Conservation (phyloP, 2,113 vertebrate genomes). For the Pluvialis apricaria region DNA sequence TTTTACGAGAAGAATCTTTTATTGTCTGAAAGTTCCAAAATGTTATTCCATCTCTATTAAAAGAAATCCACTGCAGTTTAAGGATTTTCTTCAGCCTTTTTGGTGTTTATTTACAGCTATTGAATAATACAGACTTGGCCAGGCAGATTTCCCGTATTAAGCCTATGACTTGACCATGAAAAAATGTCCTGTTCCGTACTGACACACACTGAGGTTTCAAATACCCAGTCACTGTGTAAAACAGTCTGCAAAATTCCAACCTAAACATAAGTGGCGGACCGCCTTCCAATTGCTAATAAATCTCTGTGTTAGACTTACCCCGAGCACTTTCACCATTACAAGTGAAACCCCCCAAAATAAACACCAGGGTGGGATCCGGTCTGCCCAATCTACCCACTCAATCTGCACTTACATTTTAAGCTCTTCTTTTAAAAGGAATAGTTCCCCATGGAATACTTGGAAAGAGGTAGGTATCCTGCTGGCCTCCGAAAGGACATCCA, state of each 20-base stretch:
- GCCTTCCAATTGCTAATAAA: neutral
- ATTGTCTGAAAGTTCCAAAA: neutral
- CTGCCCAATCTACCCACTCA: neutral
- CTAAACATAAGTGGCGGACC: neutral
- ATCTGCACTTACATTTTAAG: neutral
- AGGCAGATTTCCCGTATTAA: neutral
- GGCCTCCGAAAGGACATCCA: neutral
- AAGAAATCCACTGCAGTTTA: neutral
- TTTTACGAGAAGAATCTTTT: neutral
- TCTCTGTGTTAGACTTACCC: neutral
- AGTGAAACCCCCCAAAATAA: neutral
- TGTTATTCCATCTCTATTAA: neutral
- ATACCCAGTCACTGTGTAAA: neutral
- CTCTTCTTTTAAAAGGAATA: neutral
- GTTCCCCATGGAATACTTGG: neutral
- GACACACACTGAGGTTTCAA: neutral
- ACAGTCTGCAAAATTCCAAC: neutral
- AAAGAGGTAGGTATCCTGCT: neutral
- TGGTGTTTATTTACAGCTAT: neutral
- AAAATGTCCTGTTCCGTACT: constrained; percentile 20
- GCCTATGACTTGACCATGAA: constrained; percentile 9
- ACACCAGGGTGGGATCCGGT: neutral
- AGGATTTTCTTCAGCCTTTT: neutral
- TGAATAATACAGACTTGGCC: neutral
- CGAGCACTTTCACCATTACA: neutral